These are phyloP conservation scores for Prietella phreatophila DNA, from an alignment of 2,113 vertebrate genomes.

Conservation along the genomic window DNA sequence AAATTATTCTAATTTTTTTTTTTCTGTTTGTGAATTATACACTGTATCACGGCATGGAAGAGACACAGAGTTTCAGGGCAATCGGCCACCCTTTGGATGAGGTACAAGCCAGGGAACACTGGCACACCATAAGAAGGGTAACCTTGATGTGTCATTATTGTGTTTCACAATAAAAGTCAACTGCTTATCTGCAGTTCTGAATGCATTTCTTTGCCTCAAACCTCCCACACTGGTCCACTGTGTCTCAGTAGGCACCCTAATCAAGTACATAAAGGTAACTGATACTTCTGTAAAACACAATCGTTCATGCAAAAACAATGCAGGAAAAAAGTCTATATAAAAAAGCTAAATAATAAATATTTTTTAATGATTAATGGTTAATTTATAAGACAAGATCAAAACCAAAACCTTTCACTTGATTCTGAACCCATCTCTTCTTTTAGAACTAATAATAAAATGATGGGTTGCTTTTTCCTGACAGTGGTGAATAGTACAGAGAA, in stretches of 20 bases:
- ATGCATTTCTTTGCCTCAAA: conserved; percentile 21
- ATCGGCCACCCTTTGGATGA: background rate
- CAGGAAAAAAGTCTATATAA: background rate
- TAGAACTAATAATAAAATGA: background rate
- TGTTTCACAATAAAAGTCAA: conserved; percentile 17
- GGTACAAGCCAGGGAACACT: conserved; percentile 9
- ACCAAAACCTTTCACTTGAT: background rate
- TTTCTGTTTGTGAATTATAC: background rate
- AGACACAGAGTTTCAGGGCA: background rate
- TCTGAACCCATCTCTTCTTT: background rate
- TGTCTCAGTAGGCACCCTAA: background rate
- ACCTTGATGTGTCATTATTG: conserved; percentile 50
- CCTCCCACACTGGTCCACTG: conserved; percentile 16
- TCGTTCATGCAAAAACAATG: background rate
- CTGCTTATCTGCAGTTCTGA: conserved; percentile 41
- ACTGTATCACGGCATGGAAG: background rate
- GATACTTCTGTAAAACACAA: background rate
- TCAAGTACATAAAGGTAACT: background rate
- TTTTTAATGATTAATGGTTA: background rate
- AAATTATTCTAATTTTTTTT: background rate
- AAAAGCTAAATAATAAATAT: background rate
- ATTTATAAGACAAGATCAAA: background rate
- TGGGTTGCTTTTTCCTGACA: background rate
- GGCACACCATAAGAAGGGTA: conserved; percentile 1
- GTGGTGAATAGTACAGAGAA: background rate